Conservation (phyloP, 2,113 vertebrate species). For the Cheirogaleus medius region DNA sequence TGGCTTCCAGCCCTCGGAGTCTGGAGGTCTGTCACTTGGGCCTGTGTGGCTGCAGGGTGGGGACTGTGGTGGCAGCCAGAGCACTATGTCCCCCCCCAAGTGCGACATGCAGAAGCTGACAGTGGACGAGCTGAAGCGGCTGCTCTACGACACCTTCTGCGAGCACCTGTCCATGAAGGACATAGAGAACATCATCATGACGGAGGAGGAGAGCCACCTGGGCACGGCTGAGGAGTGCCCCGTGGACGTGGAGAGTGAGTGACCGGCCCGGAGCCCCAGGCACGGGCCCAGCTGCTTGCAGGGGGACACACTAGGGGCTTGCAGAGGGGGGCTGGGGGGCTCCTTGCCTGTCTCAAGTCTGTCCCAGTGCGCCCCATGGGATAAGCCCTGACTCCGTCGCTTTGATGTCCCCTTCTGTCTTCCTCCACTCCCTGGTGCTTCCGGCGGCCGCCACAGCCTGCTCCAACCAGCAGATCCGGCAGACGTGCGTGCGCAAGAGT, state of each 20-base stretch:
- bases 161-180: constrained; percentile 99
- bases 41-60: not conserved
- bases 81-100: constrained; percentile 76
- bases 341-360: not conserved
- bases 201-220: constrained; percentile 97
- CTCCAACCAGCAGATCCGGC: constrained; percentile 97
- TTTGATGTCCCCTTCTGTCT: not conserved
- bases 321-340: not conserved
- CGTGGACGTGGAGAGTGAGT: constrained; percentile 98
- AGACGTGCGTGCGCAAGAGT: constrained; percentile 97
- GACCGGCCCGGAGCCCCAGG: rapidly evolving
- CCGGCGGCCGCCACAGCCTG: constrained; percentile 84
- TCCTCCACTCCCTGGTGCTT: not conserved
- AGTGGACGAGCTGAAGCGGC: constrained; percentile 96
- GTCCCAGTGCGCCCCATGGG: not conserved
- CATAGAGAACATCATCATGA: constrained; percentile 99
- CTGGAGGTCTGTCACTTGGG: not conserved
- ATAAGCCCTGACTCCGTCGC: not conserved
- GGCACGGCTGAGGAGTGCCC: constrained; percentile 94
- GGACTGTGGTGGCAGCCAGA: not conserved
- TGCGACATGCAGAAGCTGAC: constrained; percentile 99
- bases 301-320: not conserved
- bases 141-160: constrained; percentile 98
- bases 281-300: not conserved
- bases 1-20: not conserved